phyloP scores from a whole-genome alignment of 2,797 vertebrate genomes.

The Oreortyx pictus region DNA sequence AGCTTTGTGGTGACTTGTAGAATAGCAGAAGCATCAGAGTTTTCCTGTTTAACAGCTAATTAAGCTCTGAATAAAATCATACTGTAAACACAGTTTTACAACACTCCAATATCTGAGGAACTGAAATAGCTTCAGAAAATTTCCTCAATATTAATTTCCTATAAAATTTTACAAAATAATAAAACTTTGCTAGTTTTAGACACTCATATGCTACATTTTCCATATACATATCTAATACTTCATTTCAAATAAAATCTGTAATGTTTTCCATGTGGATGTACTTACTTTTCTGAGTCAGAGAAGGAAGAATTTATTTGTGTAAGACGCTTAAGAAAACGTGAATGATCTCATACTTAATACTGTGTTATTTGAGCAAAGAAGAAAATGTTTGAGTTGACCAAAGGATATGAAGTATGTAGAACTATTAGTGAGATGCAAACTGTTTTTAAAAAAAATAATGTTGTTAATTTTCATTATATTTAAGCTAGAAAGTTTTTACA shows the following conservation, averaged over 20 bases:
- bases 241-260: background rate
- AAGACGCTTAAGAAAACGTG: constrained; percentile 20
- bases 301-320: constrained; percentile 29
- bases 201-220: background rate
- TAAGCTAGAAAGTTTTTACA: background rate
- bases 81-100: background rate
- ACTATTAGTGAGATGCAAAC: background rate
- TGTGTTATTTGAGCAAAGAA: constrained; percentile 15
- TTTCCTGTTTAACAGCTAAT: background rate
- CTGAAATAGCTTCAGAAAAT: background rate
- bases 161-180: background rate
- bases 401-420: background rate
- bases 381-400: background rate
- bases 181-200: background rate
- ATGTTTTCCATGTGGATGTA: constrained; percentile 26
- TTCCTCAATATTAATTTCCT: background rate
- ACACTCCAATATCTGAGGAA: background rate
- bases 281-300: constrained; percentile 37
- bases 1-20: background rate
- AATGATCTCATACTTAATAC: constrained; percentile 47
- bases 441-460: background rate
- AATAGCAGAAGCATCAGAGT: background rate
- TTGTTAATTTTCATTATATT: background rate
- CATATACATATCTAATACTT: background rate
- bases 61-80: background rate